phyloP scores from a whole-genome alignment of 2,888 invertebrate genomes.

The Dichetophora obliterata region DNA sequence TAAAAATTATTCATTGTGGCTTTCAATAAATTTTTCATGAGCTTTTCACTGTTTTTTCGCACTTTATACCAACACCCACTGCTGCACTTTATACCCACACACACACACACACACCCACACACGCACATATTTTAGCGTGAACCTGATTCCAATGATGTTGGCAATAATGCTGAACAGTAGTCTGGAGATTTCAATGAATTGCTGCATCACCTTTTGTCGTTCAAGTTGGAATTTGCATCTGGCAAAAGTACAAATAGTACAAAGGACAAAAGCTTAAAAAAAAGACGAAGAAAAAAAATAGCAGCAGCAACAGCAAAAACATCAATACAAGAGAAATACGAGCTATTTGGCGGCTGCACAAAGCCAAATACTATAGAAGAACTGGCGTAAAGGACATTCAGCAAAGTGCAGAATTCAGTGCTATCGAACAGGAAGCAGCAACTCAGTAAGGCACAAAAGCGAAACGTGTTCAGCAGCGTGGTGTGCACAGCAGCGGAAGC shows the following conservation, averaged over 20 bases:
- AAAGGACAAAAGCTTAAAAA: background rate
- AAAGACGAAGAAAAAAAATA: background rate
- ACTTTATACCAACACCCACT: too few relatives aligned
- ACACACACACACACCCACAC: background rate
- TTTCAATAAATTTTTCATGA: constrained; percentile 38
- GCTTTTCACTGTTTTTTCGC: constrained; percentile 5
- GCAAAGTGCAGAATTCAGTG: background rate
- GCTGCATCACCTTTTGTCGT: constrained; percentile 1
- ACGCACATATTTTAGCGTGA: background rate
- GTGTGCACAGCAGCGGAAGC: constrained; percentile 8
- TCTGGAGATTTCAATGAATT: background rate
- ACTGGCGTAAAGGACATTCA: constrained; percentile 17
- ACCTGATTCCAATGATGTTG: background rate
- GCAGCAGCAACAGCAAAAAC: background rate
- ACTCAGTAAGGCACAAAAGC: constrained; percentile 11
- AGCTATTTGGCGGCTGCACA: background rate
- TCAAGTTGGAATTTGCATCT: constrained; percentile 10
- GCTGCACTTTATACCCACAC: too few relatives aligned
- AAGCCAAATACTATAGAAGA: constrained; percentile 8
- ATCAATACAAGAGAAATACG: background rate
- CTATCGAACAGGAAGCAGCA: constrained; percentile 32
- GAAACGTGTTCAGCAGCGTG: background rate
- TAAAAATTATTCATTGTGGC: constrained; percentile 40
- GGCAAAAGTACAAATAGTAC: constrained; percentile 14
- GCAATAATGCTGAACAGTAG: background rate